A percentile compares a stretch with the other conserved stretches of the same genome.
phyloP scores from a whole-genome alignment of 2,888 invertebrate genomes.

The Caenorhabditis sinica region DNA sequence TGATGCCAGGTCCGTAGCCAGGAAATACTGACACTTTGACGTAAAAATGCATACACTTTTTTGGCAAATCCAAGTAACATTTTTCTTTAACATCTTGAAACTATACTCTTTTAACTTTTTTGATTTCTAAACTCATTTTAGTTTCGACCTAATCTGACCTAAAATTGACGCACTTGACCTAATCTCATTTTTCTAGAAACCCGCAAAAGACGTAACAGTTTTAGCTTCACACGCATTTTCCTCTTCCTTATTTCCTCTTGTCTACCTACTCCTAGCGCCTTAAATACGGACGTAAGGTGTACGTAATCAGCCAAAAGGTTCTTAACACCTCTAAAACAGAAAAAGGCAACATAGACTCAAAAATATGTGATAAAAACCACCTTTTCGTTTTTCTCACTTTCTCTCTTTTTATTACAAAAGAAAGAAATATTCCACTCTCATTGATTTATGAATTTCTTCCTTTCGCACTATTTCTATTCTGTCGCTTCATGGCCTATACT shows the following conservation, averaged over 20 bases:
- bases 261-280: background rate
- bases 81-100: too few relatives aligned
- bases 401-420: background rate
- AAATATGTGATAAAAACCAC: too few relatives aligned
- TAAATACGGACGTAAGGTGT: constrained; percentile 25
- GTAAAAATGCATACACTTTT: too few relatives aligned
- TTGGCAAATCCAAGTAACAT: too few relatives aligned
- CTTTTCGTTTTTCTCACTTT: background rate
- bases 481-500: background rate
- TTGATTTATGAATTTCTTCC: constrained; percentile 52
- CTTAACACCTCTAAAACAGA: constrained; percentile 37
- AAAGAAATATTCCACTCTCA: background rate
- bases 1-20: too few relatives aligned
- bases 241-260: constrained; percentile 3
- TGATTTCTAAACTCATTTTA: too few relatives aligned
- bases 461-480: background rate
- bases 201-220: too few relatives aligned
- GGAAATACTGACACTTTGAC: too few relatives aligned
- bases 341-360: background rate
- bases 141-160: too few relatives aligned
- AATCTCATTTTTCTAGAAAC: too few relatives aligned
- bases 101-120: too few relatives aligned
- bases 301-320: constrained; percentile 26
- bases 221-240: background rate
- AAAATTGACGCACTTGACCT: too few relatives aligned